These are phyloP conservation scores for Calliphora vomitoria DNA, from an alignment of 2,888 invertebrate genomes.

Conservation along the genomic window DNA sequence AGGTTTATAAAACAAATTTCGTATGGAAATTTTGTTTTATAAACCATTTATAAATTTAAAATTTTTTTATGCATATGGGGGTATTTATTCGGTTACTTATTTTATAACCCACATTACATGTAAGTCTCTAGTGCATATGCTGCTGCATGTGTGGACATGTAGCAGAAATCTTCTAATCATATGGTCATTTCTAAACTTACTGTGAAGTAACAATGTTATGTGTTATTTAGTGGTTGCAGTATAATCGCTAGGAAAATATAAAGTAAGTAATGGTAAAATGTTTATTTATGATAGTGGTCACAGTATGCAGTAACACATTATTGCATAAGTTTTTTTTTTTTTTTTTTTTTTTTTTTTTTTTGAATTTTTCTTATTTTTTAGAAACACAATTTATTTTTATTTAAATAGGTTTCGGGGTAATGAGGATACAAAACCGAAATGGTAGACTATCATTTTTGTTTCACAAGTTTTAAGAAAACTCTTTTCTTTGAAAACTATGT, in stretches of 20 bases:
- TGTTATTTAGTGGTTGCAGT: constrained; percentile 65
- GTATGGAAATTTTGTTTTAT: no score
- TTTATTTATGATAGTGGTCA: constrained; percentile 71
- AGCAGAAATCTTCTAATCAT: constrained; percentile 63
- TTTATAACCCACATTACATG: background rate
- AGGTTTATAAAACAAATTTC: no score
- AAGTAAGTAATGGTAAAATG: constrained; percentile 56
- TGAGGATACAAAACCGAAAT: constrained; percentile 5
- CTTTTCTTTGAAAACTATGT: no score
- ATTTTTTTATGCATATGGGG: no score
- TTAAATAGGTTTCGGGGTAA: constrained; percentile 62
- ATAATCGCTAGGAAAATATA: constrained; percentile 53
- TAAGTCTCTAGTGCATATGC: background rate
- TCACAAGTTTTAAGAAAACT: background rate
- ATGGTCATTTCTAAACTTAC: constrained; percentile 40
- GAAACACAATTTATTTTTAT: constrained; percentile 52
- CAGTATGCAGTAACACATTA: constrained; percentile 62
- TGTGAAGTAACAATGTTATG: constrained; percentile 38
- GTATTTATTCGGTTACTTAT: constrained; percentile 5
- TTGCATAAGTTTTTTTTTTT: constrained; percentile 62
- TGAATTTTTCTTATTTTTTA: no score
- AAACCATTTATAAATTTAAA: no score
- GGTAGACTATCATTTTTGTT: background rate
- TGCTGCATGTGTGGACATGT: constrained; percentile 35
- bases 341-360: no score